Evolutionary conservation across 1,140 invertebrate species (phyloP), one percentile per base, ranked within the genome.

Genomic region (Drosophila repletoides): DNA sequence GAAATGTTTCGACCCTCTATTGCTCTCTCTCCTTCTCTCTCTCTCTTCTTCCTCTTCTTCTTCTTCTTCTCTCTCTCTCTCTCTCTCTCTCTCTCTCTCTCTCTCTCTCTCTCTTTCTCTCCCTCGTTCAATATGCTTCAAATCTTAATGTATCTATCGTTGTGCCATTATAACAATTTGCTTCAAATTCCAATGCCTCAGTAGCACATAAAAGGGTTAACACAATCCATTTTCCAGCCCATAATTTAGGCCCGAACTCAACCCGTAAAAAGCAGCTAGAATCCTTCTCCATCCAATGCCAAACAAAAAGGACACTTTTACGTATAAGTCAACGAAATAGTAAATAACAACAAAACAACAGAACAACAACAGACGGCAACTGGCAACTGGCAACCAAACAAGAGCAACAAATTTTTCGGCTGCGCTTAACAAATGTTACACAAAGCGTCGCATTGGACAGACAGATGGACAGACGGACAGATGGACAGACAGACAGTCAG

Each of bases 351-450:
- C 56, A 74, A 51, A 79, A 60, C 64, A 76, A 65, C 69, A 73
- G 63, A n/a, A n/a, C n/a, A n/a, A 56, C 53, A 46, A 24, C 38
- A 45, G 12, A 40, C 19, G 43, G 63, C 53, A 65, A 64, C 59
- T 63, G 53, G 49, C 61, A 51, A 60, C 69, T 69, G 74, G 67
- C 56, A 76, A 68, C 34, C 33, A 51, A 53, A 76, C 51, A 58
- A 70, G 58, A 83, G 64, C 52, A 69, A 76, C 73, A 77, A 83
- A 77, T 84, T 79, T 84, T 84, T 79, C 69, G 77, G 64, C 55
- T 73, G 60, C 56, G 79, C 73, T 73, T 71, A 73, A 71, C 77
- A 83, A 83, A 83, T 83, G 77, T 77, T 77, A 83, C 77, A 83
- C 68, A 72, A 55, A 73, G 53, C 53, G 19, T 61, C 43, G 65